Evolutionary conservation across 2,888 invertebrate species (phyloP).

Genomic region (Sarcophaga caerulescens): DNA sequence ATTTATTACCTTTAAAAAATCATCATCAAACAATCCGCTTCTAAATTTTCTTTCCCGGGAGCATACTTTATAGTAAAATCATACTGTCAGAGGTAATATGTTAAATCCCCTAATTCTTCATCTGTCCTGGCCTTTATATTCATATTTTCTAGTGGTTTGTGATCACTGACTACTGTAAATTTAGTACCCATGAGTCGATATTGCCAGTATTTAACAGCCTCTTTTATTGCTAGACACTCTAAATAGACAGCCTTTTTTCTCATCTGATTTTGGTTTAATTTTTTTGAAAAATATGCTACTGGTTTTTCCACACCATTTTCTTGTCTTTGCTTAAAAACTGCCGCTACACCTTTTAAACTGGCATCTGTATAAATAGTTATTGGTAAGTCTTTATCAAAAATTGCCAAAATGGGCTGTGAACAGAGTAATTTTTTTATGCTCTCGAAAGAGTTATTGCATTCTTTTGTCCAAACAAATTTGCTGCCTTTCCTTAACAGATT

Average conservation of each 20-base stretch:
- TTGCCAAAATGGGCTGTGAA: slow-evolving; percentile 56
- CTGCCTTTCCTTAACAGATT: slow-evolving; percentile 60
- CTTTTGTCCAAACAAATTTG: slow-evolving; percentile 60
- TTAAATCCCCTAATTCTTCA: slow-evolving; percentile 55
- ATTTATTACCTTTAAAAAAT: slow-evolving; percentile 36
- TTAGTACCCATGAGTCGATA: slow-evolving; percentile 60
- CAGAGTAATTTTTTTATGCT: slow-evolving; percentile 57
- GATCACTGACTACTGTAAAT: slow-evolving; percentile 64
- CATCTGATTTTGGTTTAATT: slow-evolving; percentile 59
- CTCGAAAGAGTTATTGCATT: slow-evolving; percentile 61
- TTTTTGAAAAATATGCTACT: slow-evolving; percentile 1
- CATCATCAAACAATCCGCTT: slow-evolving; percentile 51
- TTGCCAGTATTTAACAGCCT: slow-evolving; percentile 65
- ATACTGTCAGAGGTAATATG: slow-evolving; percentile 54
- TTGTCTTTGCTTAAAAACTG: slow-evolving; percentile 66
- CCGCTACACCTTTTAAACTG: slow-evolving; percentile 58
- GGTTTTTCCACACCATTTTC: slow-evolving; percentile 21
- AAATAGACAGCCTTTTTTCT: slow-evolving; percentile 28
- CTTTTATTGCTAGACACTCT: slow-evolving; percentile 66
- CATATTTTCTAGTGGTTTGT: slow-evolving; percentile 51
- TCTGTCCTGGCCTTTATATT: slow-evolving; percentile 3
- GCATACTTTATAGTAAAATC: slow-evolving; percentile 54
- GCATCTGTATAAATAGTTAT: slow-evolving; percentile 67
- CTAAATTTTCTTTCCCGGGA: slow-evolving; percentile 52
- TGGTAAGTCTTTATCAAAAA: slow-evolving; percentile 67